Conservation (phyloP, 2,888 invertebrate genomes). For the Macrosiphum euphorbiae region DNA sequence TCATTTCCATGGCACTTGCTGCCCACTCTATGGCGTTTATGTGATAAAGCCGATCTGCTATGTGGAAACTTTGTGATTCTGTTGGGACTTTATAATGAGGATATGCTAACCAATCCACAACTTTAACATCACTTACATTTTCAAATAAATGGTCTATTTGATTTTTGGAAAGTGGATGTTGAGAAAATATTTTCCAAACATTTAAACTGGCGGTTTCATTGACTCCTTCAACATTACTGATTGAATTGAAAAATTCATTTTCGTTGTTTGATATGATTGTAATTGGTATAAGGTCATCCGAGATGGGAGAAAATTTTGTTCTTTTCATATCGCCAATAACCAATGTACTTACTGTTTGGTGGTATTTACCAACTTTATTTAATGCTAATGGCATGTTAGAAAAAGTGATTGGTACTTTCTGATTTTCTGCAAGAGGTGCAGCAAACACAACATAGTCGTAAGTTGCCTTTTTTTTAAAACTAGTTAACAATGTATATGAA, state of each 20-base stretch:
- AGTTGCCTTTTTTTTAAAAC: slow-evolving; percentile 40
- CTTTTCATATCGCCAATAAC: slow-evolving; percentile 73
- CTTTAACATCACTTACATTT: slow-evolving; percentile 69
- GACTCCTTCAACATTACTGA: slow-evolving; percentile 71
- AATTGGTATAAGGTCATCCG: slow-evolving; percentile 69
- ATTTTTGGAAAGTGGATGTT: slow-evolving; percentile 70
- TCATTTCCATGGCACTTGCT: slow-evolving; percentile 80
- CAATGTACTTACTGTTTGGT: slow-evolving; percentile 74
- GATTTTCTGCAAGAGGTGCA: slow-evolving; percentile 73
- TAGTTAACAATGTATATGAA: slow-evolving; percentile 62
- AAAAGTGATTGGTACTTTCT: slow-evolving; percentile 71
- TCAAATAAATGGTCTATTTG: slow-evolving; percentile 72
- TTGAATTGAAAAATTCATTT: slow-evolving; percentile 72
- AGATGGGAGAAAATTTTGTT: slow-evolving; percentile 71
- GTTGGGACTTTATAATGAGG: slow-evolving; percentile 71
- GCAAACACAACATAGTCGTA: slow-evolving; percentile 76
- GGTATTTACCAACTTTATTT: slow-evolving; percentile 71
- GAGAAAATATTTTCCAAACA: slow-evolving; percentile 76
- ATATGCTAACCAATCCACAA: slow-evolving; percentile 74
- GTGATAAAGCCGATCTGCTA: slow-evolving; percentile 74
- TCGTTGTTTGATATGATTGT: slow-evolving; percentile 72
- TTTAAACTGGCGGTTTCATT: slow-evolving; percentile 67
- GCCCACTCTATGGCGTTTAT: slow-evolving; percentile 77
- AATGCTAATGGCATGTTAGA: slow-evolving; percentile 70
- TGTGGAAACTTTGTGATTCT: slow-evolving; percentile 71